Base-by-base conservation (phyloP, 37 sponge, comb jelly and placozoan genomes). In the Chondrilla cf. caribensis region DNA sequence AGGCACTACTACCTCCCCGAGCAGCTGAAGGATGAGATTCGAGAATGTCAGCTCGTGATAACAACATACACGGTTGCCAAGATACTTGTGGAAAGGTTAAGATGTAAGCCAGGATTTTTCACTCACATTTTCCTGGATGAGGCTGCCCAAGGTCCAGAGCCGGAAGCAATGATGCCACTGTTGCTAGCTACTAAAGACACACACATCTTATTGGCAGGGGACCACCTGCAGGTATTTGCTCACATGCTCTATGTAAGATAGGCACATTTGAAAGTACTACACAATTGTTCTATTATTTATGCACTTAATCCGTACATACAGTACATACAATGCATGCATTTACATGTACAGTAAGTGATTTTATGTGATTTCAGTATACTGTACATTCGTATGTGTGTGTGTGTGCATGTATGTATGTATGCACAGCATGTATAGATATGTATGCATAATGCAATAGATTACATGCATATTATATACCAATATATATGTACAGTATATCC, bases 71-170 rank as follows among this genome's bases (percentile, higher is more conserved):
- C 71, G n/a, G 40, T 68, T 70, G 38, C 51, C 0, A 82, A 32
- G 24, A 31, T 29, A 47, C 72, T 82, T 14, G 33, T 47, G 8
- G 11, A 67, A 6, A 14, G 35, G 4, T 26, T 31, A 11, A 54
- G n/a, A 15, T 26, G 40, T 29, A 36, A 26, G 11, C 70, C n/a
- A 28, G 75, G 76, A 3, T 80, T 54, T 31, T 86, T 88, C 58
- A 84, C 93, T 28, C 89, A 92, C 60, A 92, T 92, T 35, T 67
- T 92, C 0, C 71, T 92, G 25, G 93, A 92, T 88, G 93, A 92
- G 47, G 93, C 83, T 51, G 93, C 93, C 7, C 93, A 92, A 29
- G 82, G 89, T 25, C 86, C 83, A 67, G 93, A 92, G 80, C 89
- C 93, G 28, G 93, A 92, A 32, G 60, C 84, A 3, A 79, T 92